Evolutionary conservation across 2,888 invertebrate genomes (phyloP), one percentile per base, ranked within the genome.

Genomic region (Chironomus riparius): DNA sequence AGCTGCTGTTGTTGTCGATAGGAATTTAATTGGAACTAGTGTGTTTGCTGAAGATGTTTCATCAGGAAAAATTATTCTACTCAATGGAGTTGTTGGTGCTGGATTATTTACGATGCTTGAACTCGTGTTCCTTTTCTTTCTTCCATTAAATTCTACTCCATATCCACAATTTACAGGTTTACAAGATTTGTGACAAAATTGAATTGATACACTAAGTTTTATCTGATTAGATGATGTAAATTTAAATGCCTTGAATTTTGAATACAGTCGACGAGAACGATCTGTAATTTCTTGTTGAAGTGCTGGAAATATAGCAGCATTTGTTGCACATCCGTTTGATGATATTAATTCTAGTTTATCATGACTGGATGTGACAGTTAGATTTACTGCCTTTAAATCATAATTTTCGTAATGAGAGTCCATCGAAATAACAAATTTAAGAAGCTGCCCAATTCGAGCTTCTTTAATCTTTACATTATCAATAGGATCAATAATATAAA

Each of bases 221-320:
- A 95, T 92, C 5, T 92, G 87, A 47, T 92, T 89, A n/a, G 94
- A 92, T 12, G 91, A 89, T 0, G 93, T 91, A 83, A 95, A 95
- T 78, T 94, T 92, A 83, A 95, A 95, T 0, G 94, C 95, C 80
- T 91, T 90, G 82, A 94, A 94, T 21, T 87, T 86, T 3, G 89
- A 87, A 0, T 86, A 83, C 18, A 92, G 82, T 65, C 87, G 80
- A 78, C 80, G 83, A 2, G 81, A 81, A 3, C 80, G 80, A 2
- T 80, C 80, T 0, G 81, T 82, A 18, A 79, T 80, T 3, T 82
- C 78, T 79, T 86, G 86, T 69, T 81, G 82, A 62, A 87, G 79
- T 0, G 83, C 81, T 1, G 87, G 87, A 78, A 87, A 87, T 24
- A 87, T 85, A 48, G 83, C 85, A 24, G 82, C 81, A 80, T 94